Evolutionary conservation across 1,140 invertebrate species (phyloP).

Genomic region (Lethrus apterus): DNA sequence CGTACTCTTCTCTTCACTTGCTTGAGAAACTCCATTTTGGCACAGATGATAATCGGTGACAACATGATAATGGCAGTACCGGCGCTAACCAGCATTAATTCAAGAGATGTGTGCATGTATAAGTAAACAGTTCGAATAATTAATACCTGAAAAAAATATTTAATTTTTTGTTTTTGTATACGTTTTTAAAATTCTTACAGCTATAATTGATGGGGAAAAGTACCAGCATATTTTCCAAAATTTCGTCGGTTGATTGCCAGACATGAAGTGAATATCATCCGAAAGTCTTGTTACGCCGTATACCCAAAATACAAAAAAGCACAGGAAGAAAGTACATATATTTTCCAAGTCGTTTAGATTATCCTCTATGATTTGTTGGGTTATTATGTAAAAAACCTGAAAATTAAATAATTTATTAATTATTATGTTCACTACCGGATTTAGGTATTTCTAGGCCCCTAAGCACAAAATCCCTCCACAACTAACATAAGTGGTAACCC

Average conservation of each 20-base stretch:
- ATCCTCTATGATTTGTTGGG: too few species aligned
- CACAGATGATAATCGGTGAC: neutral
- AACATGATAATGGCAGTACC: neutral
- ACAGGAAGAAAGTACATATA: too few species aligned
- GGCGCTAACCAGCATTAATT: neutral
- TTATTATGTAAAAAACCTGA: too few species aligned
- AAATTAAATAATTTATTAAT: too few species aligned
- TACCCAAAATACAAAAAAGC: slow-evolving; percentile 11
- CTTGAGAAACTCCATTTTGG: neutral
- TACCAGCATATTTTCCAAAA: slow-evolving; percentile 17
- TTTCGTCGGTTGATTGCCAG: slow-evolving; percentile 9
- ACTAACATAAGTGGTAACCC: too few species aligned
- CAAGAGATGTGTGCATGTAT: neutral
- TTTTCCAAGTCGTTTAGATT: too few species aligned
- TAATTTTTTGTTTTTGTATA: too few species aligned
- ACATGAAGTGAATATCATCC: slow-evolving; percentile 13
- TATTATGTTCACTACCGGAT: too few species aligned
- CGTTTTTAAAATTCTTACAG: neutral
- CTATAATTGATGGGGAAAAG: neutral
- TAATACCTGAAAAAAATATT: too few species aligned
- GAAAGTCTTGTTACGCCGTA: slow-evolving; percentile 3
- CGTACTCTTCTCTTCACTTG: slow-evolving; percentile 1
- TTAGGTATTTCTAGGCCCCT: too few species aligned
- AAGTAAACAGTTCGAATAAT: neutral
- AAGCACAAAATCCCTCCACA: too few species aligned